Conservation (phyloP, 2,888 invertebrate genomes). For the Lochmaea capreae region DNA sequence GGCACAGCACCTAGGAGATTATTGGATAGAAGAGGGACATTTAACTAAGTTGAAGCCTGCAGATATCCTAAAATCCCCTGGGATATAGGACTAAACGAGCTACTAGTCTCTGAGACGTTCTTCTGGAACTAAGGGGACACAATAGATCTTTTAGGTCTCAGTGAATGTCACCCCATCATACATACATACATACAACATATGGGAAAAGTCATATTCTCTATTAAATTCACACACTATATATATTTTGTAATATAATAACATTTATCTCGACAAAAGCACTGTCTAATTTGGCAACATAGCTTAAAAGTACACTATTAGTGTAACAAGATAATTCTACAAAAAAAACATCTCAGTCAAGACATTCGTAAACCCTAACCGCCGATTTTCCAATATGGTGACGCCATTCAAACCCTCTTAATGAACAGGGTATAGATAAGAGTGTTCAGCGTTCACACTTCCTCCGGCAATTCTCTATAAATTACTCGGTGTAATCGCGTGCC, state of each 20-base stretch:
- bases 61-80: too few relatives aligned
- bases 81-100: too few relatives aligned
- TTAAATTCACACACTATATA: not conserved
- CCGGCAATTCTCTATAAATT: slow-evolving; percentile 48
- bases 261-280: not conserved
- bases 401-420: slow-evolving; percentile 15
- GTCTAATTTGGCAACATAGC: not conserved
- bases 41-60: too few relatives aligned
- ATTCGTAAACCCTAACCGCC: slow-evolving; percentile 7
- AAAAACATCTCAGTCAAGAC: slow-evolving; percentile 9
- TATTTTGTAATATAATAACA: not conserved
- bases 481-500: slow-evolving; percentile 62
- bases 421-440: slow-evolving; percentile 15
- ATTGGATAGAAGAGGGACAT: too few relatives aligned
- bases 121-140: too few relatives aligned
- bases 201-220: too few relatives aligned
- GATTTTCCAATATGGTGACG: slow-evolving; percentile 10
- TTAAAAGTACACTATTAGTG: not conserved
- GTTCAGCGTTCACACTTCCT: slow-evolving; percentile 23
- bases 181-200: too few relatives aligned
- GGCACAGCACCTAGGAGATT: too few relatives aligned
- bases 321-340: slow-evolving; percentile 8
- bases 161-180: too few relatives aligned
- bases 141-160: too few relatives aligned
- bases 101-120: too few relatives aligned